These are phyloP conservation scores for Muntiacus muntjak DNA, from an alignment of 2,113 vertebrate genomes.

Conservation along the genomic window DNA sequence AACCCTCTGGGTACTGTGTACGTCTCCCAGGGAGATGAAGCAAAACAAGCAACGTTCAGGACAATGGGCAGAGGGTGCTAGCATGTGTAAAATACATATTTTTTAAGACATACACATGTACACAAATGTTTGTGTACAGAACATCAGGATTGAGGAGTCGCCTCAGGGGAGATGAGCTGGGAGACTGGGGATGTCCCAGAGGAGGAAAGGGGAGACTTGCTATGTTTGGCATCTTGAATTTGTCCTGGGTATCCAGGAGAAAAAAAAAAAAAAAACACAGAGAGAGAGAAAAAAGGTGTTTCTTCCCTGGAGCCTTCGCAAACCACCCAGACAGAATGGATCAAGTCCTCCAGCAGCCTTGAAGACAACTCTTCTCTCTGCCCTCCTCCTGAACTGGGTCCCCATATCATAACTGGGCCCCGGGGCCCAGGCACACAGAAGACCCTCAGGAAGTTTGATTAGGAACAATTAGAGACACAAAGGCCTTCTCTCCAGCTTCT, in stretches of 20 bases:
- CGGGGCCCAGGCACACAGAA: conserved; percentile 3
- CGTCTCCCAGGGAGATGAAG: not conserved
- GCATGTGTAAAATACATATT: not conserved
- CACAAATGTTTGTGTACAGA: not conserved
- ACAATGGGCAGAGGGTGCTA: not conserved
- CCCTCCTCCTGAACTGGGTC: not conserved
- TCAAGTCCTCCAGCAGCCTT: not conserved
- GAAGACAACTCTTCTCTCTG: no score
- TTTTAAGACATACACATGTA: accelerated
- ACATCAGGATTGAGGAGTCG: not conserved
- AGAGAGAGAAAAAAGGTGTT: not conserved
- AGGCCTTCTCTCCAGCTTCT: not conserved
- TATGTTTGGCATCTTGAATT: not conserved
- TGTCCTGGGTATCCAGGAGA: not conserved
- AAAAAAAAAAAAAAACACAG: no score
- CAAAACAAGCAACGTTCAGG: accelerated
- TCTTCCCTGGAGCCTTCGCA: not conserved
- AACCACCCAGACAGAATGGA: conserved; percentile 24
- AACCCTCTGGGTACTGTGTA: accelerated
- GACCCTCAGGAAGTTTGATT: not conserved
- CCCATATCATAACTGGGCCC: not conserved
- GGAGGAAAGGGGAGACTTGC: not conserved
- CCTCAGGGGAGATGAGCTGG: not conserved
- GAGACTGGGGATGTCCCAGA: not conserved
- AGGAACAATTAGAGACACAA: conserved; percentile 23